Percentiles rank a stretch among this genome's conserved stretches.
phyloP scores from a whole-genome alignment of 2,888 invertebrate genomes.

The Drosophila greeni region DNA sequence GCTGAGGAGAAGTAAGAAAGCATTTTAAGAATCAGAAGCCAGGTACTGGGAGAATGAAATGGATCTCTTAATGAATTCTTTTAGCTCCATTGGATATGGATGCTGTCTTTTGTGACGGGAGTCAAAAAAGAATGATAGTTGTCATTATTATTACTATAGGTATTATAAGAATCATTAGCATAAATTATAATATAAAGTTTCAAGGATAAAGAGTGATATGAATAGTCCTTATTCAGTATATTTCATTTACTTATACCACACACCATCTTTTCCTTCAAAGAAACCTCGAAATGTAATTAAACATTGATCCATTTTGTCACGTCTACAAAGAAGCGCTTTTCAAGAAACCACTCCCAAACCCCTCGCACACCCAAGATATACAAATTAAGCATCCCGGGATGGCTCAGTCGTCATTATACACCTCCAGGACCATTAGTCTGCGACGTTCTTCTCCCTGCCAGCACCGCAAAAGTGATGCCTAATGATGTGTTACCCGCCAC shows the following conservation, averaged over 20 bases:
- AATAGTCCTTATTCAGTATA: background rate
- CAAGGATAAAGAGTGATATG: too few species aligned
- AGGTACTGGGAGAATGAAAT: background rate
- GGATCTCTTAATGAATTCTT: constrained; percentile 13
- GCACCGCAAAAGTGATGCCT: constrained; percentile 29
- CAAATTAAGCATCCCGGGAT: constrained; percentile 19
- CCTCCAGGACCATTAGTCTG: constrained; percentile 27
- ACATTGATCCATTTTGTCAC: constrained; percentile 6
- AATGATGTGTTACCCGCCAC: constrained; percentile 61
- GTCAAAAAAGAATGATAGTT: background rate
- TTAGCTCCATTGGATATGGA: background rate
- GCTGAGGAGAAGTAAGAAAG: background rate
- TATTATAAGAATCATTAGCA: too few species aligned
- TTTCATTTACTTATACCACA: background rate
- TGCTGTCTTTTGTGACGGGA: background rate
- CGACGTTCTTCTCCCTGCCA: background rate
- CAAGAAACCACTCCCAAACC: background rate
- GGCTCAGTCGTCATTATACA: constrained; percentile 36
- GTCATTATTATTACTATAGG: background rate
- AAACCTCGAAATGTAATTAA: constrained; percentile 1
- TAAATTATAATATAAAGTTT: background rate
- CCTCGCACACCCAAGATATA: background rate
- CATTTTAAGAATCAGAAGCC: background rate
- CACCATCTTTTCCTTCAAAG: background rate
- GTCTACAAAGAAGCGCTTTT: background rate